phyloP scores from a whole-genome alignment of 1,140 invertebrate genomes.

The Drosophila mayri region DNA sequence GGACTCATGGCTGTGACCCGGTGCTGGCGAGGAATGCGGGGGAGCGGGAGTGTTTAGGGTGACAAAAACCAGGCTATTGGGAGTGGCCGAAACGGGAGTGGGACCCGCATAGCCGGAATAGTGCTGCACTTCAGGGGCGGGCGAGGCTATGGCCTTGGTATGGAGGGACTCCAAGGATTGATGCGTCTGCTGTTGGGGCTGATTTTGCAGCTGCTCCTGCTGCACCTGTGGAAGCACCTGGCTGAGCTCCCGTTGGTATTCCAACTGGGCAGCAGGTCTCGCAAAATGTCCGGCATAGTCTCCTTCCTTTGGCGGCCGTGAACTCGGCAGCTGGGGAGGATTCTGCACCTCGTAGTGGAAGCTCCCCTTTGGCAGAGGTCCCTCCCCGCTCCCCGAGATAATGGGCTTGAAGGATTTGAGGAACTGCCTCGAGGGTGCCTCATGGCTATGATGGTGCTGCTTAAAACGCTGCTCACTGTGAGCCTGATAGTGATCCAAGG shows the following conservation, averaged over 20 bases:
- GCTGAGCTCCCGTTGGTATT: conserved; percentile 48
- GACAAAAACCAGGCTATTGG: conserved; percentile 64
- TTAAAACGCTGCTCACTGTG: conserved; percentile 59
- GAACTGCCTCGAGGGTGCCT: conserved; percentile 75
- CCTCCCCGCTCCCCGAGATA: conserved; percentile 45
- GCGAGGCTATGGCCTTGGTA: conserved; percentile 62
- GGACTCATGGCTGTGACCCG: not conserved
- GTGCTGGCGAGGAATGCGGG: conserved; percentile 8
- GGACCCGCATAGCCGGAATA: conserved; percentile 46
- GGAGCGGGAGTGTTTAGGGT: conserved; percentile 61
- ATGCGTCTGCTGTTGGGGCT: conserved; percentile 7
- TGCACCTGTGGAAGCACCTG: conserved; percentile 12
- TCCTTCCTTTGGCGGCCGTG: conserved; percentile 19
- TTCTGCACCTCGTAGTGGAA: conserved; percentile 71
- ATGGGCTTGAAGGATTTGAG: conserved; percentile 76
- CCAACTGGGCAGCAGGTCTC: conserved; percentile 51
- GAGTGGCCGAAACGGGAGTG: conserved; percentile 31
- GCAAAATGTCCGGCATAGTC: conserved; percentile 22
- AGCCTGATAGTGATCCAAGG: conserved; percentile 54
- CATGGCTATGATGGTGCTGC: conserved; percentile 31
- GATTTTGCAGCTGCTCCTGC: not conserved
- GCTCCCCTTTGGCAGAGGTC: conserved; percentile 55
- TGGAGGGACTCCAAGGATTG: conserved; percentile 35
- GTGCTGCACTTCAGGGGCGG: not conserved
- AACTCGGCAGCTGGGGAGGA: conserved; percentile 14